Base-by-base conservation (phyloP, 2,797 vertebrate species). In the Smutsia gigantea region DNA sequence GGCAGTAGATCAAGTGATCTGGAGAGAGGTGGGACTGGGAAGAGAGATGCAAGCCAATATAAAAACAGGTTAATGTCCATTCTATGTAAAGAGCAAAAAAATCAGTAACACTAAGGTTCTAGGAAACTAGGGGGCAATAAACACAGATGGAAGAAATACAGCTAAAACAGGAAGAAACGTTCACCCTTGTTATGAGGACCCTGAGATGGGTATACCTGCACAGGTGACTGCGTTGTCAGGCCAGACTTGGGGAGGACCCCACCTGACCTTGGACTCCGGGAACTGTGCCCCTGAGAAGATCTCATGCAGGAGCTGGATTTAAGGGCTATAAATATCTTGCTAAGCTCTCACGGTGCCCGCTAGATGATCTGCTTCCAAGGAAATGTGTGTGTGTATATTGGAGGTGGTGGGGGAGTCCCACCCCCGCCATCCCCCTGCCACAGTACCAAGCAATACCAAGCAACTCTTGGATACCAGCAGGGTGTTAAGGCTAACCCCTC, bases 261-360 rank as follows among this genome's bases (percentile, higher is more conserved):
- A 1, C 11, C 25, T 78, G 68, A 66, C 78, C 61, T 55, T 37
- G 29, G 83, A 57, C 78, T 96, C 88, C 55, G n/a, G n/a, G 64
- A 75, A 63, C 51, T 66, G 75, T 3, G 4, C 21, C 46, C 39
- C 34, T 55, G 34, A 81, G 95, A 84, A 86, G 27, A 69, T 87
- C 77, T 95, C 72, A 72, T 64, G 55, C 10, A 82, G 90, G 74
- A 95, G 79, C 95, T 96, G 87, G 94, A 96, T 96, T 97, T 96
- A 97, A 86, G 78, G 46, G 29, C 93, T 97, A 94, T 90, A 95
- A 96, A 96, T 97, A 97, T 7, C 84, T 96, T 79, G 72, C 93
- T 97, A 97, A 97, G 85, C 85, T 96, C 46, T 96, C 29, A 31
- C 23, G 94, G 59, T 27, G 13, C 75, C 71, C 4, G 37, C 61